Evolutionary conservation across 2,888 invertebrate genomes (phyloP).

Genomic region (Standfussiana lucernea): DNA sequence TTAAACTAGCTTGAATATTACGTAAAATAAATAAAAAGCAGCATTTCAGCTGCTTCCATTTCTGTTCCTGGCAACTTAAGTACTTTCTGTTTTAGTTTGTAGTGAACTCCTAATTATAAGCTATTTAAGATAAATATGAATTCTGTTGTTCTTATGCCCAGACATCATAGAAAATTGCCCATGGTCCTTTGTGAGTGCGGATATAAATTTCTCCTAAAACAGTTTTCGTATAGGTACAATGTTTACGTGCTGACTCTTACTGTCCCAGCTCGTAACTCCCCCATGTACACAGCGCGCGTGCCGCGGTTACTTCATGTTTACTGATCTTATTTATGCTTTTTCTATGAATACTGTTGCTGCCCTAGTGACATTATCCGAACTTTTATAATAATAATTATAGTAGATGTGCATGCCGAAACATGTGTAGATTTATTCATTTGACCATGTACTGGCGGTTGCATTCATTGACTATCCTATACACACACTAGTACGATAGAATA

Average conservation of each 20-base stretch:
- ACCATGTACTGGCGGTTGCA: conserved; percentile 17
- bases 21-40: neutral
- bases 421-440: conserved; percentile 14
- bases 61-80: neutral
- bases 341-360: neutral
- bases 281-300: neutral
- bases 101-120: neutral
- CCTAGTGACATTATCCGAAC: neutral
- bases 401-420: conserved; percentile 24
- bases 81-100: neutral
- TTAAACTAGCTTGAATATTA: neutral
- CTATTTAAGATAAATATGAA: neutral
- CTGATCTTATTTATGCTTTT: neutral
- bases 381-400: neutral
- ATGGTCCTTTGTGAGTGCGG: neutral
- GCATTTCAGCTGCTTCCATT: neutral
- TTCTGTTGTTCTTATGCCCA: neutral
- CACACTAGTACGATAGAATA: neutral
- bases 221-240: neutral
- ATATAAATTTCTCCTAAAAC: neutral
- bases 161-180: neutral
- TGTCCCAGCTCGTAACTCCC: neutral
- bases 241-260: neutral
- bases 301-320: neutral
- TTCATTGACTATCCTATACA: neutral